Conservation (phyloP, 1,140 invertebrate genomes). For the Pseudomyrmex cubaensis region DNA sequence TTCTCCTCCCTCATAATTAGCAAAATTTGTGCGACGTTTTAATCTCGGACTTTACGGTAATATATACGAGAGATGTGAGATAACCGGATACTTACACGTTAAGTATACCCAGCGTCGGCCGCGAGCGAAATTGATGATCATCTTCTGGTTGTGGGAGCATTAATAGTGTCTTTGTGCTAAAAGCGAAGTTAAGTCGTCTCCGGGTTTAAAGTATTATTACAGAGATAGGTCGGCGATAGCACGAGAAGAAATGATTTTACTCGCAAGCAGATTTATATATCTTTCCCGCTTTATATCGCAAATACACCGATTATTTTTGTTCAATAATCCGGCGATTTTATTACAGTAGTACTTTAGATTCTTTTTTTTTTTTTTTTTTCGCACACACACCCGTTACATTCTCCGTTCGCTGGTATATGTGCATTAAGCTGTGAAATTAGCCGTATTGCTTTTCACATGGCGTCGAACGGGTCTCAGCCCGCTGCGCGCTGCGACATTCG, state of each 20-base stretch:
- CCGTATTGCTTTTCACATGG: constrained; percentile 17
- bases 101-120: background rate
- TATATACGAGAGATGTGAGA: constrained; percentile 21
- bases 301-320: background rate
- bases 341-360: background rate
- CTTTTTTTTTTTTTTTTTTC: background rate
- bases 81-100: constrained; percentile 44
- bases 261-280: background rate
- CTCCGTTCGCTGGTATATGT: background rate
- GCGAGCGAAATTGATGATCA: constrained; percentile 30
- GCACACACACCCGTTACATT: background rate
- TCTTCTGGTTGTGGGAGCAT: background rate
- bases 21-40: constrained; percentile 39
- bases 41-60: constrained; percentile 48
- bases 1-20: constrained; percentile 6
- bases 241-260: background rate
- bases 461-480: constrained; percentile 9
- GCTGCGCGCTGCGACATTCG: background rate
- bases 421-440: background rate
- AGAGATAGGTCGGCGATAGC: background rate
- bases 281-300: background rate
- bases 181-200: background rate
- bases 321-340: background rate
- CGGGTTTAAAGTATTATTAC: constrained; percentile 10
- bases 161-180: constrained; percentile 4